Conservation (phyloP, 2,888 invertebrate species). For the Patella depressa region DNA sequence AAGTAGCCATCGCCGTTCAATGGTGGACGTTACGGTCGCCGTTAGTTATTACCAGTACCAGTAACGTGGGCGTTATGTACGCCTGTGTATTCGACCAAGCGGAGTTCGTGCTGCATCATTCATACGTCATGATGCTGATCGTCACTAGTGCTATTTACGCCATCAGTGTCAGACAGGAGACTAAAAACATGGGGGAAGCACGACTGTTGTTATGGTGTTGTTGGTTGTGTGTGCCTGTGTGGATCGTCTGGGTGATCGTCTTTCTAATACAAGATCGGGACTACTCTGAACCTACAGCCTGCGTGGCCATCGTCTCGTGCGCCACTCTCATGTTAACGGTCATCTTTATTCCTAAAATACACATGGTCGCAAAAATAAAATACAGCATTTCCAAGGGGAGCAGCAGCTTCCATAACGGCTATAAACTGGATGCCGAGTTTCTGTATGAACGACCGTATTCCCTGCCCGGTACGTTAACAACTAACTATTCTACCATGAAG, state of each 20-base stretch:
- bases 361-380: conserved; percentile 53
- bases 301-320: conserved; percentile 87
- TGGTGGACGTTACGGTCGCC: conserved; percentile 65
- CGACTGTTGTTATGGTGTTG: conserved; percentile 90
- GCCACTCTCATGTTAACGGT: conserved; percentile 88
- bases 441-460: conserved; percentile 61
- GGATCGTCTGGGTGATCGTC: conserved; percentile 77
- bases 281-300: conserved; percentile 78
- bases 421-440: conserved; percentile 59
- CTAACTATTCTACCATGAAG: conserved; percentile 46
- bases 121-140: conserved; percentile 86
- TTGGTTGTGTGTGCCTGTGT: conserved; percentile 84
- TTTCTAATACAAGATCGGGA: conserved; percentile 54
- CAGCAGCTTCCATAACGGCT: conserved; percentile 50
- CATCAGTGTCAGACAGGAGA: conserved; percentile 84
- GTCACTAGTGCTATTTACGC: conserved; percentile 87
- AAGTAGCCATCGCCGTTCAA: conserved; percentile 68
- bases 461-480: conserved; percentile 54
- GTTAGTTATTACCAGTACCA: conserved; percentile 38
- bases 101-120: conserved; percentile 78
- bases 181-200: conserved; percentile 93
- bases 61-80: conserved; percentile 29
- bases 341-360: conserved; percentile 91
- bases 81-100: conserved; percentile 52
- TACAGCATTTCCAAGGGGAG: conserved; percentile 52